phyloP scores from a whole-genome alignment of 2,888 invertebrate genomes.

The Habroteleia sp. region DNA sequence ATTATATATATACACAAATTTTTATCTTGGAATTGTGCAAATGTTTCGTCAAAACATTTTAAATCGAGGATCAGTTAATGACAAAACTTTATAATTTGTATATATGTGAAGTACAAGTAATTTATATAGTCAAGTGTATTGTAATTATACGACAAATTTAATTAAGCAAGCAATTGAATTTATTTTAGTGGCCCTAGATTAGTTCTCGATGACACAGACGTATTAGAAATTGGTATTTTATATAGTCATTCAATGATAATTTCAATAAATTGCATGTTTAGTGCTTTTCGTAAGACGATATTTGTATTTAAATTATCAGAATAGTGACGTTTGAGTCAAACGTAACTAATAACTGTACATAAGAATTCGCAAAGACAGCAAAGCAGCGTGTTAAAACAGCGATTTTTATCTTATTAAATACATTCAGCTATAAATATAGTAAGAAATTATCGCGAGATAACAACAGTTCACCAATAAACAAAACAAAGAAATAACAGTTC shows the following conservation, averaged over 20 bases:
- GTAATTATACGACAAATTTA: constrained; percentile 41
- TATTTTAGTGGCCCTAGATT: constrained; percentile 26
- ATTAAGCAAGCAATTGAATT: constrained; percentile 16
- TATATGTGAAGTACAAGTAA: constrained; percentile 50
- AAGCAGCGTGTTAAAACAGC: too few relatives aligned
- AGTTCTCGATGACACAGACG: constrained; percentile 19
- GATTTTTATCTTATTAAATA: too few relatives aligned
- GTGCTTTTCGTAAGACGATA: constrained; percentile 1
- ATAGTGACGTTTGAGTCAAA: too few relatives aligned
- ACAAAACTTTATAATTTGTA: constrained; percentile 35
- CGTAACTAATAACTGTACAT: too few relatives aligned
- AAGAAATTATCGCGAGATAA: too few relatives aligned
- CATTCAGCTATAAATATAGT: too few relatives aligned
- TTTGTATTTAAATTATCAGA: constrained; percentile 29
- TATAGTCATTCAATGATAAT: constrained; percentile 14
- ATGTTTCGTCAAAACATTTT: too few relatives aligned
- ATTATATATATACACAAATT: constrained; percentile 2
- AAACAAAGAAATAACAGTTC: too few relatives aligned
- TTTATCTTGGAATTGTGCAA: constrained; percentile 16
- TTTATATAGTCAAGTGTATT: constrained; percentile 52
- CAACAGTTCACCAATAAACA: too few relatives aligned
- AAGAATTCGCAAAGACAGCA: too few relatives aligned
- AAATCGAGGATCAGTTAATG: too few relatives aligned
- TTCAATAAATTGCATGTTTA: constrained; percentile 8
- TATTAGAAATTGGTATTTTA: constrained; percentile 34